Base-by-base conservation (phyloP, 2,113 vertebrate genomes). In the Vulpes lagopus region DNA sequence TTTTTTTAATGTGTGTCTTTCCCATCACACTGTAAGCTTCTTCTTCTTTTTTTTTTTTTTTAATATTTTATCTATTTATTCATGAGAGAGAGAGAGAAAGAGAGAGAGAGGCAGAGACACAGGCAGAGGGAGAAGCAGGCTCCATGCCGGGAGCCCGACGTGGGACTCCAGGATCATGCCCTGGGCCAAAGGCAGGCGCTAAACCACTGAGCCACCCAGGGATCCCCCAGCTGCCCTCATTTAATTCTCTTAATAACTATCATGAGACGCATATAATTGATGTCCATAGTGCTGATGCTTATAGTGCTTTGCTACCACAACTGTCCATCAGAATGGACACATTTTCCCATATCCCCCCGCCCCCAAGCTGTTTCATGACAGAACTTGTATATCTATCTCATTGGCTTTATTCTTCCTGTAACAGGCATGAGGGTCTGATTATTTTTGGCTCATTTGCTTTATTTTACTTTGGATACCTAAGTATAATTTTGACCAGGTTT, bases 391-490 rank as follows among this genome's bases (percentile, higher is more conserved):
- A 62, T 73, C 4, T 38, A 49, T 74, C 10, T 73, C 55, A 91
- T 6, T 57, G 57, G 16, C 23, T 73, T 88, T 91, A 67, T 81
- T 86, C 14, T n/a, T 19, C 32, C 53, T 78, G 9, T 92, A 87
- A 78, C 11, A 23, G 23, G 15, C 19, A 81, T 51, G 23, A 96
- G 22, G 12, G 3, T 71, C 67, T 83, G 38, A 27, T 67, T 74
- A 17, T 12, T 65, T 76, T 35, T 51, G 35, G 38, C 27, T 76
- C 22, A 11, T 35, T 30, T 89, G 32, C 43, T 86, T 74, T 67
- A 43, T 82, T 95, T 83, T 67, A 60, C 78, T 95, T 83, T 83
- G 32, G 60, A 88, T 82, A 59, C 65, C 16, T 69, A 49, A 91
- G 65, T 65, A 43, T 69, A 62, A 14, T 82, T 96, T 78, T 88